Evolutionary conservation across 2,888 invertebrate genomes (phyloP), one percentile per base, ranked within the genome.

Genomic region (Agapostemon virescens): DNA sequence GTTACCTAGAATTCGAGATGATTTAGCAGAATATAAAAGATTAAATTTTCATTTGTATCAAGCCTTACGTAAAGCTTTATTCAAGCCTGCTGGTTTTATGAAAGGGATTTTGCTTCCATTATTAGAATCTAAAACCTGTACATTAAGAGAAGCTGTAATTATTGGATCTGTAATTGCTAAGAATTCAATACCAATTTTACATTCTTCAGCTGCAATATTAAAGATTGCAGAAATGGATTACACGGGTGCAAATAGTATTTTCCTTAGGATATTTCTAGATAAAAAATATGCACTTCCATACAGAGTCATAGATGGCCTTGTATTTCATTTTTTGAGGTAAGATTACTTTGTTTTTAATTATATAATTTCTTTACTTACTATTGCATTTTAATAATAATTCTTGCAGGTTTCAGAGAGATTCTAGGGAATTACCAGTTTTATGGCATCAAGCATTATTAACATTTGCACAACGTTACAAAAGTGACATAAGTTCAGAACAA

Each of bases 161-260:
- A 94, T 99, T 77, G 97, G 98, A 36, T 98, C 98, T 68, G 96
- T 99, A 1, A 92, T 99, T 74, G 96, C 97, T 0, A 96, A 97
- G 87, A 97, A 96, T 92, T 98, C 98, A 0, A 97, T 99, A 68
- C 99, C 99, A 0, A 96, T 98, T 74, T 93, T 98, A 40, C 99
- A 99, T 93, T 98, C 99, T 0, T 97, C 98, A 45, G 99, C 99
- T 2, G 98, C 98, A 40, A 95, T 99, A 90, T 93, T 98, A 40
- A 98, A 98, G 94, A 97, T 99, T 77, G 98, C 98, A 61, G 98
- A 98, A 94, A 98, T 99, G 98, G 98, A 97, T 88, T 99, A 98
- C 91, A 97, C 96, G 36, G 99, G 99, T 2, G 98, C 99, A 0
- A 98, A 97, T 93, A 98, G 98, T 45, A 97, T 99, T 89, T 98